These are phyloP conservation scores for Apodemus sylvaticus DNA, from an alignment of 2,113 vertebrate genomes.

Conservation along the genomic window DNA sequence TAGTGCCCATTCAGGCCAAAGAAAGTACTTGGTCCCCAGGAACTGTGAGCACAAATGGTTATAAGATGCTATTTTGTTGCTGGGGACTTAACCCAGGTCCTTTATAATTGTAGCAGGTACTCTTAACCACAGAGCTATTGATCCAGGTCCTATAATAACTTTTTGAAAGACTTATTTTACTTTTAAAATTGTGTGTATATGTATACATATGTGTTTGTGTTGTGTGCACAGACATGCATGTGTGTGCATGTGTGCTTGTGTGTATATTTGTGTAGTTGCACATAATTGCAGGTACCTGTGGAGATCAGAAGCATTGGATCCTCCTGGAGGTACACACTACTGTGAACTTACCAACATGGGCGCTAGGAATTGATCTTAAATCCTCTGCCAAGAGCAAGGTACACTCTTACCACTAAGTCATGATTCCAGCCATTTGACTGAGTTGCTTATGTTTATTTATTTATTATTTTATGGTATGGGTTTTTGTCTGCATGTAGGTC, in stretches of 20 bases:
- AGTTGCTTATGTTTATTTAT: not conserved
- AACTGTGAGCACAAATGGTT: not conserved
- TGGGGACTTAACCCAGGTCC: not conserved
- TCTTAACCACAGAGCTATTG: not conserved
- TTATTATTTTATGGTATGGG: not conserved
- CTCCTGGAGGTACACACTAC: not conserved
- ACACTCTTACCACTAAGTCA: not conserved
- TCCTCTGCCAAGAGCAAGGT: not conserved
- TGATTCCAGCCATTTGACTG: not conserved
- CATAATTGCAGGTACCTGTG: not conserved
- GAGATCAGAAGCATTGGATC: not conserved
- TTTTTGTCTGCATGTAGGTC: not conserved
- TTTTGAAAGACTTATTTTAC: not conserved
- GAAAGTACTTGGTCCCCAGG: not conserved
- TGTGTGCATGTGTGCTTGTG: not conserved
- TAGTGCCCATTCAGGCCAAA: not conserved
- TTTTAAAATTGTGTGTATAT: not conserved
- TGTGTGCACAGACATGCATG: not conserved
- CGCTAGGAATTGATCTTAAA: not conserved
- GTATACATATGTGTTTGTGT: not conserved
- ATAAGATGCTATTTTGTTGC: not conserved
- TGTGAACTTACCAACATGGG: not conserved
- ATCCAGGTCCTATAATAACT: not conserved
- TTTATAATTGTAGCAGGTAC: not conserved
- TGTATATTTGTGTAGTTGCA: not conserved